A percentile compares a stretch with the other conserved stretches of the same genome.
Evolutionary conservation across 1,140 invertebrate species (phyloP).

Genomic region (Drosophila tani): DNA sequence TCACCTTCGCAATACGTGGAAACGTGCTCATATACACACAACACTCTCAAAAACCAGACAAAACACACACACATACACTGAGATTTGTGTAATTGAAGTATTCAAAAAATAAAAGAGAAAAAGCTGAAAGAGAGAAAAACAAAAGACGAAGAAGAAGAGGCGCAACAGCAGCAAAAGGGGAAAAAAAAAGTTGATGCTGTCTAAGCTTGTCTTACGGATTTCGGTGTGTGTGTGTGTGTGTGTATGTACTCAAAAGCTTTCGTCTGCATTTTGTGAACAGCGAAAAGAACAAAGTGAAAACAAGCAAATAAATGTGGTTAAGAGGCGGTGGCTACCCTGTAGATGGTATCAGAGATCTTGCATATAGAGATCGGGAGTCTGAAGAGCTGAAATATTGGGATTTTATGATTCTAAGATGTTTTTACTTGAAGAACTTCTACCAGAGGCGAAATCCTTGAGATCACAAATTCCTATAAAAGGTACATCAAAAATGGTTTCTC

Average conservation of each 20-base stretch:
- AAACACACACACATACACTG: conserved; percentile 17
- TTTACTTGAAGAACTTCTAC: neutral
- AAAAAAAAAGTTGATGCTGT: conserved; percentile 28
- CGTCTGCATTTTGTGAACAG: conserved; percentile 38
- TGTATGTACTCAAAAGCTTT: conserved; percentile 4
- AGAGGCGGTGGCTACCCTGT: conserved; percentile 8
- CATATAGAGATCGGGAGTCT: neutral
- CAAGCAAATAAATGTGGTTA: neutral
- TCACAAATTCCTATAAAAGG: neutral
- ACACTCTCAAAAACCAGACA: conserved; percentile 6
- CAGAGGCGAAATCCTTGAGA: no score
- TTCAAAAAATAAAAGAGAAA: conserved; percentile 28
- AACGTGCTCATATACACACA: conserved; percentile 34
- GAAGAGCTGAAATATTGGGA: neutral
- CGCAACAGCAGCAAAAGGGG: conserved; percentile 4
- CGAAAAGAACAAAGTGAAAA: conserved; percentile 30
- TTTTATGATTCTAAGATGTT: neutral
- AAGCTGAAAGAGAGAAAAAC: conserved; percentile 13
- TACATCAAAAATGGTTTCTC: neutral
- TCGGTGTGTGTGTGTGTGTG: conserved; percentile 1
- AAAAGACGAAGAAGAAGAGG: conserved; percentile 14
- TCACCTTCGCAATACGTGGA: conserved; percentile 42
- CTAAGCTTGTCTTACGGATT: conserved; percentile 41
- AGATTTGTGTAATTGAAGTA: conserved; percentile 40
- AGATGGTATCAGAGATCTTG: neutral